Evolutionary conservation across 2,113 vertebrate genomes (phyloP), one percentile per base, ranked within the genome.

Genomic region (Cranoglanis bouderius): DNA sequence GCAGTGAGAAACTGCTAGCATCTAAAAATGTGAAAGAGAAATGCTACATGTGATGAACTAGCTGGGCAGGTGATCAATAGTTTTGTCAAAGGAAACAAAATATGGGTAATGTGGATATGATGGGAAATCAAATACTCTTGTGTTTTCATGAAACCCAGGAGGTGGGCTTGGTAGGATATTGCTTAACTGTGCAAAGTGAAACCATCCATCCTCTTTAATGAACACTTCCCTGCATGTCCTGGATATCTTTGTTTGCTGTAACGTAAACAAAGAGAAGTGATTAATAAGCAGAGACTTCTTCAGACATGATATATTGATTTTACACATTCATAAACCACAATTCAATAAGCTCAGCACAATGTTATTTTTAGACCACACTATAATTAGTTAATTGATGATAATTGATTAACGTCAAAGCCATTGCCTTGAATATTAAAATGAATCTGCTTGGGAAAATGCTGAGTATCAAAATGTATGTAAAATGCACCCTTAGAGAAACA

Each of bases 201-300:
- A 43, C 6, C 55, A 83, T 83, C 57, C 55, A 83, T 83, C 55
- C 55, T 83, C 35, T 83, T 24, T 83, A 83, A 83, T 83, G 81
- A 83, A 83, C 81, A 43, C 24, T 61, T 83, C 81, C 35, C 81
- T 83, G 81, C 55, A 61, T 83, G 81, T 61, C 81, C 81, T 83
- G 81, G 81, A 61, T 61, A 83, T 83, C 24, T 61, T 38, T 82
- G 51, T 35, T 82, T 13, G 3, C 53, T 82, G 80, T 82, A 82
- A 82, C 2, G 29, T 57, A 38, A 59, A 82, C 80, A 59, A 82
- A 82, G 53, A 82, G 18, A 24, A 82, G 80, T 38, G 53, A 82
- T 82, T 82, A 81, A 81, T 81, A 81, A 82, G 53, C 19, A 57
- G 53, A 82, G 51, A 55, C 78, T 81, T 81, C 49, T 53, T 81